Percentiles rank a stretch among this genome's conserved stretches.
Evolutionary conservation across 2,888 invertebrate species (phyloP).

Genomic region (Parnassius orleans): DNA sequence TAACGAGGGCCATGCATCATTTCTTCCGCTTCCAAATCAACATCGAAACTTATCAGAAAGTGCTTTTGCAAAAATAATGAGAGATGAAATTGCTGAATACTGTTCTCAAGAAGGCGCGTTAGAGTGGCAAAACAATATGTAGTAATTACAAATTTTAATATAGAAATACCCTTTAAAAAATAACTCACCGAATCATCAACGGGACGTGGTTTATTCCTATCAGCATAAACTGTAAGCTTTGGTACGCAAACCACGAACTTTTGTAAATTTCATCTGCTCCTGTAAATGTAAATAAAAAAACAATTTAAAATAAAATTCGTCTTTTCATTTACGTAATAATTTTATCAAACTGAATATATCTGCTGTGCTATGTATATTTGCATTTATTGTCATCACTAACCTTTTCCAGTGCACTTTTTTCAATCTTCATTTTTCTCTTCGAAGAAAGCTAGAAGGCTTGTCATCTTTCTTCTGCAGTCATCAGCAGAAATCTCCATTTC

Average conservation of each 20-base stretch:
- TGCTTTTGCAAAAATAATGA: slow-evolving; percentile 31
- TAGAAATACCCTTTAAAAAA: slow-evolving; percentile 22
- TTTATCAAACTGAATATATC: slow-evolving; percentile 12
- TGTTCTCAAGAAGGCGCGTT: slow-evolving; percentile 31
- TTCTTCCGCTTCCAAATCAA: slow-evolving; percentile 21
- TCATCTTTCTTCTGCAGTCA: too few species aligned
- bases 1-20: slow-evolving; percentile 9
- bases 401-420: slow-evolving; percentile 34
- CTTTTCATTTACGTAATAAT: neutral
- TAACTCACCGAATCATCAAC: slow-evolving; percentile 27
- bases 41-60: slow-evolving; percentile 22
- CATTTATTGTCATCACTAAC: slow-evolving; percentile 15
- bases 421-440: slow-evolving; percentile 32
- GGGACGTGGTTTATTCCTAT: slow-evolving; percentile 31
- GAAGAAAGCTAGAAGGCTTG: slow-evolving; percentile 31
- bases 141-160: slow-evolving; percentile 5
- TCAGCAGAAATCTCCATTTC: slow-evolving; percentile 31
- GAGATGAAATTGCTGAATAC: slow-evolving; percentile 31
- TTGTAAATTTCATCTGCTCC: slow-evolving; percentile 32
- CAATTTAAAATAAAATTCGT: slow-evolving; percentile 25
- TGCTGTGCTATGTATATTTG: slow-evolving; percentile 17
- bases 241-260: slow-evolving; percentile 28
- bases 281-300: slow-evolving; percentile 28
- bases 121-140: slow-evolving; percentile 33
- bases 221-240: slow-evolving; percentile 32